A percentile compares a stretch with the other conserved stretches of the same genome.
These are phyloP conservation scores for Porites lutea DNA, from an alignment of 64 coral and sea anemone genomes.

Conservation along the genomic window DNA sequence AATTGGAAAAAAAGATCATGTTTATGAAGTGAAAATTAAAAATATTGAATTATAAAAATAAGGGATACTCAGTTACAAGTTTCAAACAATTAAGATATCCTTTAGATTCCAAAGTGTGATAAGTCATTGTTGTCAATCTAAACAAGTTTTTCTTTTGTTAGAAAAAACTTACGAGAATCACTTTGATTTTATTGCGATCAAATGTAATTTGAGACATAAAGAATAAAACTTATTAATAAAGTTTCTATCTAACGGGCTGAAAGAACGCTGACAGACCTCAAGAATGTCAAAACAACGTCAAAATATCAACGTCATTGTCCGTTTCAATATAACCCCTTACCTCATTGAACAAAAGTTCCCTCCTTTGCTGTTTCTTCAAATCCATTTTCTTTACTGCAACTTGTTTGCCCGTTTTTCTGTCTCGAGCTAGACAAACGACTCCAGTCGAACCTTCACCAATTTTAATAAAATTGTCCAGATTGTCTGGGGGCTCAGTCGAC, in stretches of 20 bases:
- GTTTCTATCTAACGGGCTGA: not conserved
- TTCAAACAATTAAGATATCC: not conserved
- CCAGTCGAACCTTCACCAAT: constrained; percentile 99
- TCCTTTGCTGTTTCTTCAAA: constrained; percentile 94
- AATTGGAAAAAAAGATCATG: no score
- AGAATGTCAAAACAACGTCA: not conserved
- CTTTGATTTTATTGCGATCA: no score
- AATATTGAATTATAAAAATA: not conserved
- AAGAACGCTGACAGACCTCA: not conserved
- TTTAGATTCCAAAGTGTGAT: not conserved
- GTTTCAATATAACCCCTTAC: constrained; percentile 32
- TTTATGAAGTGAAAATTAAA: no score
- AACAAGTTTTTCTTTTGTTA: not conserved
- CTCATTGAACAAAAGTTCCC: constrained; percentile 99
- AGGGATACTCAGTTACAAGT: not conserved
- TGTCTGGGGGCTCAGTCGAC: constrained; percentile 67
- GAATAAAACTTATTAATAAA: not conserved
- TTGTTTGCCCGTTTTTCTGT: constrained; percentile 92
- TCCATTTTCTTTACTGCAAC: constrained; percentile 99
- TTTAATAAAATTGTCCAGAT: constrained; percentile 98
- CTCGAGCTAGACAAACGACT: constrained; percentile 89
- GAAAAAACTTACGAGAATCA: not conserved
- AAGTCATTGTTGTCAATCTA: not conserved
- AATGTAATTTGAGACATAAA: no score
- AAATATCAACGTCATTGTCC: not conserved